These are phyloP conservation scores for Perca flavescens DNA, from an alignment of 2,113 vertebrate species.

Conservation along the genomic window DNA sequence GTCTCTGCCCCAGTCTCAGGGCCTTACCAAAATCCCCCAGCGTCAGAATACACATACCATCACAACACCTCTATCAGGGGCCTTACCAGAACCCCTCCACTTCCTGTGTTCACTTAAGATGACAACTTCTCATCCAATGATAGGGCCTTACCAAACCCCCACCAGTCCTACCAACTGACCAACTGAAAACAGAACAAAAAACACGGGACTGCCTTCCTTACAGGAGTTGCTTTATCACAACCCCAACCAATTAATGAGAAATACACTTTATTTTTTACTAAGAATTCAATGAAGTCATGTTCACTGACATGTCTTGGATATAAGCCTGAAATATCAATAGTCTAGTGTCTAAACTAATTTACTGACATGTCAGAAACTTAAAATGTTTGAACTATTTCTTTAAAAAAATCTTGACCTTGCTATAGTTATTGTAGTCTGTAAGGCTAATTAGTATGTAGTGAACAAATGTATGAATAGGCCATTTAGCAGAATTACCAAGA, in stretches of 20 bases:
- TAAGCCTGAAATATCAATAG: conserved; percentile 10
- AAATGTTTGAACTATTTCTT: conserved; percentile 4
- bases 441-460: conserved; percentile 31
- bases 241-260: conserved; percentile 16
- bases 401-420: background rate
- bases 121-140: conserved; percentile 57
- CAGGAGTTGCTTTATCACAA: conserved; percentile 44
- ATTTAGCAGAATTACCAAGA: conserved; percentile 50
- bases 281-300: conserved; percentile 19
- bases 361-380: conserved; percentile 2
- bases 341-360: conserved; percentile 10
- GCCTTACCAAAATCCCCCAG: conserved; percentile 60
- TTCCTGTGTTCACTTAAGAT: conserved; percentile 38
- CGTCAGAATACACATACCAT: conserved; percentile 36
- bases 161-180: conserved; percentile 56
- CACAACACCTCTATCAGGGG: conserved; percentile 64
- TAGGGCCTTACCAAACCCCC: conserved; percentile 83
- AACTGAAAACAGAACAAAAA: conserved; percentile 23
- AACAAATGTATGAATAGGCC: conserved; percentile 50
- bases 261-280: background rate
- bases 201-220: background rate
- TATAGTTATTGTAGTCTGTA: conserved; percentile 3
- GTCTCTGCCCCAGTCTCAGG: conserved; percentile 42
- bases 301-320: conserved; percentile 13
- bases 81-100: conserved; percentile 80